Conservation (phyloP, 1,140 invertebrate species). For the Trigoniulus corallinus region DNA sequence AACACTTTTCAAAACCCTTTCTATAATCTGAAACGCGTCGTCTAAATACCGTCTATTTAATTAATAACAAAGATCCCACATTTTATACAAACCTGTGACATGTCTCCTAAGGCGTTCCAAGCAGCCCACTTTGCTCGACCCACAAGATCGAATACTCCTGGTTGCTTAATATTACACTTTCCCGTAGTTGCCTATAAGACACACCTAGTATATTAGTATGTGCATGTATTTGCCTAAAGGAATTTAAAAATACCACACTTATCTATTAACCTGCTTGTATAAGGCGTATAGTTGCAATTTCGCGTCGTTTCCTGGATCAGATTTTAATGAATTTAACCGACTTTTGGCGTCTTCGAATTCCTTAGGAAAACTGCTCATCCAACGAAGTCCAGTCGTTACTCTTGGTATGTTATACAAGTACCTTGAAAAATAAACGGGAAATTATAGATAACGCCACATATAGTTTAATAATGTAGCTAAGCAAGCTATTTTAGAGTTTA, state of each 20-base stretch:
- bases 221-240: not conserved
- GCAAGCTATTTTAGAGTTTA: too few relatives aligned
- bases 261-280: conserved; percentile 34
- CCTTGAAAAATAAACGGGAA: too few relatives aligned
- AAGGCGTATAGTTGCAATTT: conserved; percentile 42
- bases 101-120: conserved; percentile 34
- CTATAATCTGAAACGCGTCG: not conserved
- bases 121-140: conserved; percentile 44
- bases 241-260: conserved; percentile 3
- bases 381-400: too few relatives aligned
- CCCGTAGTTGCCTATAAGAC: conserved; percentile 34
- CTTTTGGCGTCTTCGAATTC: conserved; percentile 30
- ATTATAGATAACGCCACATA: too few relatives aligned
- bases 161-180: conserved; percentile 32
- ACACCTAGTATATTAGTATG: not conserved
- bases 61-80: not conserved
- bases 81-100: not conserved
- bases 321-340: conserved; percentile 24
- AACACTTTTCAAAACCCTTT: not conserved
- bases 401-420: too few relatives aligned
- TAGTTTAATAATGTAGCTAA: too few relatives aligned
- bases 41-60: not conserved
- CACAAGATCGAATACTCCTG: conserved; percentile 42
- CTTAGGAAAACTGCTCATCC: not conserved
- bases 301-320: conserved; percentile 33